Percentiles rank a stretch among this genome's conserved stretches.
These are phyloP conservation scores for Flabesymbios commensalis DNA, from an alignment of 2,888 invertebrate species.

Conservation along the genomic window DNA sequence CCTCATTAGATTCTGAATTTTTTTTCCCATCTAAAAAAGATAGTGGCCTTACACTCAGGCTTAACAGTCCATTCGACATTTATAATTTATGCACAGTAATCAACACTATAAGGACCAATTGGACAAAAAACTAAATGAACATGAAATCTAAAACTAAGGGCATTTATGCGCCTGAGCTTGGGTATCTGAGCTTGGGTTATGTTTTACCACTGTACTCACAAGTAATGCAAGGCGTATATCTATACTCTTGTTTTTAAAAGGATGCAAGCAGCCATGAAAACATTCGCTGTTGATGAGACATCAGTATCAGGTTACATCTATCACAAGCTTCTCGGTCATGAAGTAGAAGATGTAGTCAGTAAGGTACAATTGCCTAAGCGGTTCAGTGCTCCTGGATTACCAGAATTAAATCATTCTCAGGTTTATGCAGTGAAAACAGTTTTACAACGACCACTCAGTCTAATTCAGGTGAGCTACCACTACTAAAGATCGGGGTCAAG, in stretches of 20 bases:
- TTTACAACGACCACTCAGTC: slow-evolving; percentile 88
- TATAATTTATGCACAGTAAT: no score
- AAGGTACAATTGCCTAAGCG: slow-evolving; percentile 92
- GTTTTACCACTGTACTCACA: no score
- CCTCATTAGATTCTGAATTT: no score
- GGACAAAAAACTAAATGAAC: no score
- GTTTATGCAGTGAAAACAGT: slow-evolving; percentile 99
- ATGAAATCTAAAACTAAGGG: no score
- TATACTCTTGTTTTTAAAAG: slow-evolving; percentile 64
- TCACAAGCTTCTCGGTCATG: slow-evolving; percentile 84
- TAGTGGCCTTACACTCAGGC: no score
- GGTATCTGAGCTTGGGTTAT: no score
- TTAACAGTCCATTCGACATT: no score
- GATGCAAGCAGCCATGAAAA: slow-evolving; percentile 92
- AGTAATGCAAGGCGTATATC: no score
- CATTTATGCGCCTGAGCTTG: no score
- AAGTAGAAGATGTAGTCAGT: slow-evolving; percentile 84
- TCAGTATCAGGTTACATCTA: slow-evolving; percentile 98
- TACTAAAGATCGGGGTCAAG: background rate
- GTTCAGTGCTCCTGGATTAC: slow-evolving; percentile 95
- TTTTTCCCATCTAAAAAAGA: no score
- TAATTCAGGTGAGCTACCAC: slow-evolving; percentile 78
- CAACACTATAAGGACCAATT: no score
- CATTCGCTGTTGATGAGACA: slow-evolving; percentile 94
- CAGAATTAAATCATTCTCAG: slow-evolving; percentile 93